A percentile compares a stretch with the other conserved stretches of the same genome.
Evolutionary conservation across 2,797 vertebrate species (phyloP).

Genomic region (Acestrorhynchus altus): DNA sequence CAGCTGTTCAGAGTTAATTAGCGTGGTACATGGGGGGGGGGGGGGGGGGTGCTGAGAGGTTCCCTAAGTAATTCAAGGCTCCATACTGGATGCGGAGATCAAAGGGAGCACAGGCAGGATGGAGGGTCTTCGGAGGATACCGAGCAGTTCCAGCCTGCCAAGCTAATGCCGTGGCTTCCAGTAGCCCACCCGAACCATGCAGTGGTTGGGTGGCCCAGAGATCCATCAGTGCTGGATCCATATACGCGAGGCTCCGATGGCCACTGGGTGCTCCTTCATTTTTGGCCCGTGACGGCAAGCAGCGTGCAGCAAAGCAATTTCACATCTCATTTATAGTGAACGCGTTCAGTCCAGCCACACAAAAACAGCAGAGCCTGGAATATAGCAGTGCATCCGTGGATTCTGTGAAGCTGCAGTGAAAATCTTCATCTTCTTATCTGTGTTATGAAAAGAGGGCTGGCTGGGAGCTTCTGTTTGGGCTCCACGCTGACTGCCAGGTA

Average conservation of each 20-base stretch:
- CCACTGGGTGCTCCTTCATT: not conserved
- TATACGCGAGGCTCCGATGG: not conserved
- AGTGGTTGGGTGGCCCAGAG: conserved; percentile 42
- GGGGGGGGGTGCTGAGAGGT: conserved; percentile 44
- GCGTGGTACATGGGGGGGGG: conserved; percentile 48
- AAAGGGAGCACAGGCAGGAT: conserved; percentile 49
- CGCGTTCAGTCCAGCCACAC: too few species aligned
- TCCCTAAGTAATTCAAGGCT: conserved; percentile 52
- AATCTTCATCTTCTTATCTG: not conserved
- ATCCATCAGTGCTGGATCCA: conserved; percentile 42
- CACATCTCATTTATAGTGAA: too few species aligned
- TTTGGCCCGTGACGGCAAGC: not conserved
- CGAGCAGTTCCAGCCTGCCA: conserved; percentile 45
- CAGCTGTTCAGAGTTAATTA: conserved; percentile 61
- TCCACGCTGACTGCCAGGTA: not conserved
- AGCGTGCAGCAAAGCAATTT: too few species aligned
- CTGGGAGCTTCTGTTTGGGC: not conserved
- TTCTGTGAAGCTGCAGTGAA: not conserved
- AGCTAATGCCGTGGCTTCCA: conserved; percentile 28
- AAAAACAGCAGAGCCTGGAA: too few species aligned
- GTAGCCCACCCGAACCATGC: conserved; percentile 10
- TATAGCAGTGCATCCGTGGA: too few species aligned
- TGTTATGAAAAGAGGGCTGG: too few species aligned
- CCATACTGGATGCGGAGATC: conserved; percentile 52
- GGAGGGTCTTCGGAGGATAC: conserved; percentile 51